These are phyloP conservation scores for Achlya flavicornis DNA, from an alignment of 2,888 invertebrate species.

Conservation along the genomic window DNA sequence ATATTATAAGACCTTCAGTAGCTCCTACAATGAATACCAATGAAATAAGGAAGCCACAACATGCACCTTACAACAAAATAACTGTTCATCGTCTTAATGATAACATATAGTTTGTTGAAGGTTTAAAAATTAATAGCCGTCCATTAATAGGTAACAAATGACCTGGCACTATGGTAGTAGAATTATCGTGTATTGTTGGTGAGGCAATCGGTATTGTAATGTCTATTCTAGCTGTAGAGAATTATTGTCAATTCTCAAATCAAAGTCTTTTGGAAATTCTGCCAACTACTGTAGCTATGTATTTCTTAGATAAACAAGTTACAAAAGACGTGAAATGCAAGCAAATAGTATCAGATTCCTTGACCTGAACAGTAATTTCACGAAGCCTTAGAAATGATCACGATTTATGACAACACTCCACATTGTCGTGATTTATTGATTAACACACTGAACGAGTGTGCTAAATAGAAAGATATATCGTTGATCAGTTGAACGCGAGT, in stretches of 20 bases:
- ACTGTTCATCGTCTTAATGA: not conserved
- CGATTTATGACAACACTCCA: not conserved
- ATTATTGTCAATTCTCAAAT: not conserved
- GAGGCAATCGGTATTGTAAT: not conserved
- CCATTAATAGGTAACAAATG: not conserved
- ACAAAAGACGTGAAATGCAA: not conserved
- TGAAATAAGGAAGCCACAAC: not conserved
- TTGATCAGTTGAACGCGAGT: not conserved
- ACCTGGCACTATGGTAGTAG: not conserved
- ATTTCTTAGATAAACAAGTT: not conserved
- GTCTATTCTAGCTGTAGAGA: not conserved
- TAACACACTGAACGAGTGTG: not conserved
- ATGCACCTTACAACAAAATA: not conserved
- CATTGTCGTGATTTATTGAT: not conserved
- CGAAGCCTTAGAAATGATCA: not conserved
- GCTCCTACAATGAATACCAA: not conserved
- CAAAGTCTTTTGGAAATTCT: too few relatives aligned
- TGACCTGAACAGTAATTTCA: slow-evolving; percentile 3
- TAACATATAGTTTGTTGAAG: not conserved
- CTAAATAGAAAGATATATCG: not conserved
- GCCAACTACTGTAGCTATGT: too few relatives aligned
- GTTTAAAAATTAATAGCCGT: not conserved
- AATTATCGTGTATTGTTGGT: not conserved
- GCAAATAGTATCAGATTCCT: not conserved
- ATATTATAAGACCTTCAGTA: slow-evolving; percentile 27